Evolutionary conservation across 2,113 vertebrate species (phyloP).

Genomic region (Sturnira hondurensis): DNA sequence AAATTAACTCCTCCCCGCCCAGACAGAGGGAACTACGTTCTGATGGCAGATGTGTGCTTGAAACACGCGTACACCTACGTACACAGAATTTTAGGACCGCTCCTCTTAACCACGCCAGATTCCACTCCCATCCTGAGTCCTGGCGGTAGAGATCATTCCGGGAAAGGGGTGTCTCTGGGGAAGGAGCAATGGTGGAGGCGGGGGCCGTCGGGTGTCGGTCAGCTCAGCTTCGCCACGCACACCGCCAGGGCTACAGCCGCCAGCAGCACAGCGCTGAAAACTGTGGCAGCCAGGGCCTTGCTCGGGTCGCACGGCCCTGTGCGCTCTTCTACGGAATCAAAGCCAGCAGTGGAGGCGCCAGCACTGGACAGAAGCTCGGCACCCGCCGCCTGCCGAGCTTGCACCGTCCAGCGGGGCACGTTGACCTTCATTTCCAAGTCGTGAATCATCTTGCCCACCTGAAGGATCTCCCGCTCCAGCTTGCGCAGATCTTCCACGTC

Average conservation of each 20-base stretch:
- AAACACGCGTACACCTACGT: not conserved
- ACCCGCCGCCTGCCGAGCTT: slow-evolving; percentile 92
- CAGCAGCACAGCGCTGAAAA: slow-evolving; percentile 90
- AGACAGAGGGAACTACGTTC: slow-evolving; percentile 28
- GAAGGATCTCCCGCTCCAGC: slow-evolving; percentile 90
- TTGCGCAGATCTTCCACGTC: slow-evolving; percentile 91
- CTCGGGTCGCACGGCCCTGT: slow-evolving; percentile 82
- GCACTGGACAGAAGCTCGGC: slow-evolving; percentile 92
- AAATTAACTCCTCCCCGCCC: slow-evolving; percentile 74
- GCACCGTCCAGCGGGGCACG: slow-evolving; percentile 97
- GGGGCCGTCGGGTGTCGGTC: not conserved
- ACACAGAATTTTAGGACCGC: not conserved
- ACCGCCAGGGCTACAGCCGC: slow-evolving; percentile 90
- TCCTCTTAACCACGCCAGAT: not conserved
- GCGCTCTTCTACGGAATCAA: slow-evolving; percentile 87
- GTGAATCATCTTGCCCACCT: slow-evolving; percentile 94
- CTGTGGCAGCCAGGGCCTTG: slow-evolving; percentile 86
- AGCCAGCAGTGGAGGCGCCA: slow-evolving; percentile 88
- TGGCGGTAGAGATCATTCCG: not conserved
- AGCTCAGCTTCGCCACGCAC: slow-evolving; percentile 92
- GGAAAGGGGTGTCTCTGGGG: not conserved
- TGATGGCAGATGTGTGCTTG: slow-evolving; percentile 21
- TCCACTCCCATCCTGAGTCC: not conserved
- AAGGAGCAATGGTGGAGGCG: not conserved
- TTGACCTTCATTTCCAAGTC: slow-evolving; percentile 99